These are phyloP conservation scores for Luscinia luscinia DNA, from an alignment of 2,797 vertebrate genomes.

Conservation along the genomic window DNA sequence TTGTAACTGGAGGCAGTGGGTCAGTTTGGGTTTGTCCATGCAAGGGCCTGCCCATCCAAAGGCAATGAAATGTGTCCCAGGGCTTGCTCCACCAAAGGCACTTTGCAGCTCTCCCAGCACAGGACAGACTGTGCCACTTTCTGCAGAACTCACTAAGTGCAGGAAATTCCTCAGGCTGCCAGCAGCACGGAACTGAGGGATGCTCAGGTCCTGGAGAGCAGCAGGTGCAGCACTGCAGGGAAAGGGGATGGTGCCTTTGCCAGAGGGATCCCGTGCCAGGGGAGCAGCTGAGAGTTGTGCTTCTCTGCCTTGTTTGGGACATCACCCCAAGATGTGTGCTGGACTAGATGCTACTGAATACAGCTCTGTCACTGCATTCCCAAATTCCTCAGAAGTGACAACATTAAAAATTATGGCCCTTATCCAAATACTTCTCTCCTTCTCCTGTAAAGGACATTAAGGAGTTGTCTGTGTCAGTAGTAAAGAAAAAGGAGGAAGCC, in stretches of 20 bases:
- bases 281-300: not conserved
- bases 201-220: not conserved
- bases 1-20: accelerated
- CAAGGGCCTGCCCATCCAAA: not conserved
- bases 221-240: not conserved
- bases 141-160: not conserved
- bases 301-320: not conserved
- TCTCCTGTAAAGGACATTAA: not conserved
- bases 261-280: not conserved
- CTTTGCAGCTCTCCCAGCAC: not conserved
- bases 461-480: not conserved
- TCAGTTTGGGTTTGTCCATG: not conserved
- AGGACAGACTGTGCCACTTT: not conserved
- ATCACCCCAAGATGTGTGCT: not conserved
- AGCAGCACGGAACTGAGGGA: not conserved
- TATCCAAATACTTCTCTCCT: not conserved
- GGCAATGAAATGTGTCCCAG: not conserved
- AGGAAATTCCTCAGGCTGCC: not conserved
- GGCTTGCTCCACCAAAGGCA: not conserved
- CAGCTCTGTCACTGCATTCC: not conserved
- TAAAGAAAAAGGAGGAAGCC: not conserved
- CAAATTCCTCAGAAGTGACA: not conserved
- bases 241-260: not conserved
- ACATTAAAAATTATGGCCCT: not conserved
- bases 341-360: not conserved